Percentiles rank a stretch among this genome's conserved stretches.
Evolutionary conservation across 2,113 vertebrate genomes (phyloP).

Genomic region (Oncorhynchus nerka): DNA sequence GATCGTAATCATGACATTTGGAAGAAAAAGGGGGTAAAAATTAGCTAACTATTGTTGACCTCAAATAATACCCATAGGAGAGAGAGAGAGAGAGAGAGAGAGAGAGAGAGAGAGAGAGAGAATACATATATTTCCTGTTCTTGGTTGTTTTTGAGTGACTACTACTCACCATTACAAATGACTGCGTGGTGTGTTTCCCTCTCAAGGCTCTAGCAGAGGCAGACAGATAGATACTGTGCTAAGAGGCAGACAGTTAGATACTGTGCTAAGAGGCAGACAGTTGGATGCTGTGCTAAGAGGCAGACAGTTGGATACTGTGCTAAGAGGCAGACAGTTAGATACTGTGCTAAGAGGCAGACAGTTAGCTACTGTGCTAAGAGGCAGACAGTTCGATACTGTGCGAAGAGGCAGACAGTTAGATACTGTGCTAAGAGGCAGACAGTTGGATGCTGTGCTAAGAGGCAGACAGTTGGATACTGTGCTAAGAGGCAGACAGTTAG

Average conservation of each 20-base stretch:
- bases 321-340: constrained; percentile 16
- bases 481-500: constrained; percentile 31
- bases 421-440: constrained; percentile 32
- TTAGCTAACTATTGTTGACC: not conserved
- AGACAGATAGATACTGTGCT: constrained; percentile 51
- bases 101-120: too few species aligned
- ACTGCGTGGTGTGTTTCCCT: constrained; percentile 20
- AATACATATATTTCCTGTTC: constrained; percentile 35
- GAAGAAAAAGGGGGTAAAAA: too few species aligned
- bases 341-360: too few species aligned
- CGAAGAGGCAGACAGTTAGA: constrained; percentile 20
- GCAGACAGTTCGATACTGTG: constrained; percentile 12
- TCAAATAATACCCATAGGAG: constrained; percentile 21
- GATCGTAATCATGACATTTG: too few species aligned
- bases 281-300: constrained; percentile 43
- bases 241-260: constrained; percentile 23
- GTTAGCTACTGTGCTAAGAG: constrained; percentile 43
- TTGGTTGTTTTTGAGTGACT: constrained; percentile 48
- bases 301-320: constrained; percentile 35
- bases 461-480: constrained; percentile 31
- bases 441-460: not conserved
- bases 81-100: too few species aligned
- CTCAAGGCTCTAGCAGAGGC: constrained; percentile 14
- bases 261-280: too few species aligned
- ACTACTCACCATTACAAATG: constrained; percentile 36